Base-by-base conservation (phyloP, 1,140 invertebrate genomes). In the Stegodyphus mimosarum region DNA sequence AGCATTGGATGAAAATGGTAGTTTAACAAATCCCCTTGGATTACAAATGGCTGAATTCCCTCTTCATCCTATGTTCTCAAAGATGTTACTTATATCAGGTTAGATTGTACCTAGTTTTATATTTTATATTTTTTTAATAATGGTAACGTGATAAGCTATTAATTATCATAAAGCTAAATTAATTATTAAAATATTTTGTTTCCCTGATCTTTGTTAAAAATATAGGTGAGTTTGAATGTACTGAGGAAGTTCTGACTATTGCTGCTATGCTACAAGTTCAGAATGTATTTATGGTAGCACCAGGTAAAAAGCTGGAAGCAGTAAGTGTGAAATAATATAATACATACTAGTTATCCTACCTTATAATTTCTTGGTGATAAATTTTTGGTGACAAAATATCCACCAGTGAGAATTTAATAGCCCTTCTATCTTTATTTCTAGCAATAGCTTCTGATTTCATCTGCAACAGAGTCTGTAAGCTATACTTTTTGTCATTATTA, bases 221-320 rank as follows among this genome's bases (percentile, higher is more conserved):
- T 51, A 18, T 89, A 93, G 94, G 93, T 11, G 92, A 96, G 88
- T 95, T 95, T 92, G 95, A 93, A 5, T 99, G 97, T 90, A 94
- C 94, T 0, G 94, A 96, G 88, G 97, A 99, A 92, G 95, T 97
- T 10, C 90, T 96, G 13, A 95, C 94, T 1, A 96, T 99, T 75
- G 92, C 97, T 55, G 93, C 97, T 0, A 95, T 98, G 94, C 92
- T 98, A 7, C 97, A 99, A 92, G 95, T 99, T 7, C 95, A 98
- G 90, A 95, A 95, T 87, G 92, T 98, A 5, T 97, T 97, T 89
- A 91, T 94, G n/a, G 93, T 92, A 49, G 94, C 95, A 0, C 91
- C 92, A 0, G 92, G 93, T 17, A 93, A 94, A n/a, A 92, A 93
- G 71, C 73, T 87, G 53, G 76, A 90, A 88, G 88, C 89, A 10